These are phyloP conservation scores for Heliopora coerulea DNA, from an alignment of 92 coral and sea anemone genomes.

Conservation along the genomic window DNA sequence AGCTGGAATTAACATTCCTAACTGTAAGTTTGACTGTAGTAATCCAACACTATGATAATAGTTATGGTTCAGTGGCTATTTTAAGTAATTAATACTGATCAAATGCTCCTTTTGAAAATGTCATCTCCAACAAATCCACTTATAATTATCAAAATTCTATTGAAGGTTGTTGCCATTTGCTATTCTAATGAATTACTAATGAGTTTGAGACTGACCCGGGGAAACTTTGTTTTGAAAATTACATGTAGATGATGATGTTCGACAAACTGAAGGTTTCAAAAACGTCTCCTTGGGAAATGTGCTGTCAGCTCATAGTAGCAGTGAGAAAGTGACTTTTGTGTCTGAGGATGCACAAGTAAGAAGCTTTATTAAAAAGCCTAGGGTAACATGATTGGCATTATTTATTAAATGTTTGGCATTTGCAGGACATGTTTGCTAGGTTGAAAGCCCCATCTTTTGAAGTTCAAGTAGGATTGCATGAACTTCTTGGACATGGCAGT, in stretches of 20 bases:
- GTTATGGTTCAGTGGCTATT: background rate
- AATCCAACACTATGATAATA: too few relatives aligned
- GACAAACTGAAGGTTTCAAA: slow-evolving; percentile 93
- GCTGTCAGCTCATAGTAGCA: slow-evolving; percentile 81
- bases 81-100: too few relatives aligned
- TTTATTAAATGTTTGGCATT: background rate
- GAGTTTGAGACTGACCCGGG: too few relatives aligned
- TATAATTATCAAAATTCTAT: too few relatives aligned
- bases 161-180: too few relatives aligned
- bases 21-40: slow-evolving; percentile 62
- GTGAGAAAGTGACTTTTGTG: slow-evolving; percentile 82
- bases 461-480: slow-evolving; percentile 98
- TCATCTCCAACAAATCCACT: too few relatives aligned
- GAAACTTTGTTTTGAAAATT: too few relatives aligned
- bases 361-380: background rate
- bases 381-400: background rate
- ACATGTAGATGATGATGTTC: slow-evolving; percentile 85
- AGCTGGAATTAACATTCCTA: slow-evolving; percentile 97
- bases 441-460: slow-evolving; percentile 92
- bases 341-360: slow-evolving; percentile 77
- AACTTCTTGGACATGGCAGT: slow-evolving; percentile 96
- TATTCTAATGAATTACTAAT: too few relatives aligned
- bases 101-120: too few relatives aligned
- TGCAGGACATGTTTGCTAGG: slow-evolving; percentile 70
- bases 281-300: slow-evolving; percentile 96